Percentiles rank a stretch among this genome's conserved stretches.
Evolutionary conservation across 2,888 invertebrate species (phyloP).

Genomic region (Melieria omissa): DNA sequence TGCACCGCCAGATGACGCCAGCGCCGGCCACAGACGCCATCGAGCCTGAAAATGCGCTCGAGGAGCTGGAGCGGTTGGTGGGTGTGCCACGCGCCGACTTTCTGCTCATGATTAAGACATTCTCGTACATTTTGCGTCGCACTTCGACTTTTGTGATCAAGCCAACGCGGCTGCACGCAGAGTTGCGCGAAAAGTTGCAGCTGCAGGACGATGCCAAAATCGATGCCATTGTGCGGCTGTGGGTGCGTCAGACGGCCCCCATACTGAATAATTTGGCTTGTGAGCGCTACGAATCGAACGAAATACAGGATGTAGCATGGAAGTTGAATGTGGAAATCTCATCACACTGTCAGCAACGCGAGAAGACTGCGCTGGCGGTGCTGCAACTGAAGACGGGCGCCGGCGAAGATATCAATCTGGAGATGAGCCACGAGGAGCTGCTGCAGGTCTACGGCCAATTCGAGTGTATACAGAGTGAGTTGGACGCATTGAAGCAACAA

Average conservation of each 20-base stretch:
- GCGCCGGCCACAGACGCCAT: conserved; percentile 33
- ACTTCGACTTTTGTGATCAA: conserved; percentile 69
- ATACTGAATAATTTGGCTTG: conserved; percentile 69
- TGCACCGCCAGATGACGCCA: conserved; percentile 64
- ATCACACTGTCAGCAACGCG: conserved; percentile 67
- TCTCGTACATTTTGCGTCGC: conserved; percentile 68
- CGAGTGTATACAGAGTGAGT: conserved; percentile 69
- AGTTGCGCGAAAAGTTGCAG: conserved; percentile 68
- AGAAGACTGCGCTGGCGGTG: conserved; percentile 67
- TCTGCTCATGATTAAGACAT: conserved; percentile 64
- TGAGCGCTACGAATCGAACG: conserved; percentile 63
- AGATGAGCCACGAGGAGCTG: conserved; percentile 69
- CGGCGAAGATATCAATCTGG: conserved; percentile 67
- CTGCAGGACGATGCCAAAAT: conserved; percentile 69
- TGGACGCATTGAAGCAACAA: conserved; percentile 58
- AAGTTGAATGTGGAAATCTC: conserved; percentile 70
- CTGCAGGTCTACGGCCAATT: conserved; percentile 69
- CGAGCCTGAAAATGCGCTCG: conserved; percentile 63
- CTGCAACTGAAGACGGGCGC: conserved; percentile 67
- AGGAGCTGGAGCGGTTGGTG: conserved; percentile 63
- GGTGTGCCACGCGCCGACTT: conserved; percentile 63
- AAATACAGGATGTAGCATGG: conserved; percentile 70
- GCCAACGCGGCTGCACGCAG: conserved; percentile 68
- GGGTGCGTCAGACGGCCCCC: conserved; percentile 69
- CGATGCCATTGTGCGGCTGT: conserved; percentile 69